A percentile compares a stretch with the other conserved stretches of the same genome.
Evolutionary conservation across 2,113 vertebrate genomes (phyloP).

Genomic region (Scytalopus superciliaris): DNA sequence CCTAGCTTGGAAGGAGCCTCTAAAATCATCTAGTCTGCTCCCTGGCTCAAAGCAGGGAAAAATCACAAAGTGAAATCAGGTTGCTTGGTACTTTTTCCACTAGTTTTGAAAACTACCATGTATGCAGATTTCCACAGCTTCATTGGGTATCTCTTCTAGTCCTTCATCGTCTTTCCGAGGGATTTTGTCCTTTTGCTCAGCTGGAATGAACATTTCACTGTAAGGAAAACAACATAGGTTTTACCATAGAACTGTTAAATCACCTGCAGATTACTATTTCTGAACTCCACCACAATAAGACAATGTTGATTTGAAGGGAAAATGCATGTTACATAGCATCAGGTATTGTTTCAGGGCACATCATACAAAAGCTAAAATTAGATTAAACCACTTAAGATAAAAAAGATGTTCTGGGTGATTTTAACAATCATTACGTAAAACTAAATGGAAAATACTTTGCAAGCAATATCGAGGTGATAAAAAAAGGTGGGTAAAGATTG

Average conservation of each 20-base stretch:
- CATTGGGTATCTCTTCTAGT: neutral
- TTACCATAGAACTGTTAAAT: neutral
- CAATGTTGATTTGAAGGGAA: neutral
- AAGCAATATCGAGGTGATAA: neutral
- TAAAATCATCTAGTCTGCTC: neutral
- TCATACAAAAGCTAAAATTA: neutral
- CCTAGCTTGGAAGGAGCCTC: neutral
- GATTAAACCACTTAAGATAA: neutral
- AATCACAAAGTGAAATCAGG: neutral
- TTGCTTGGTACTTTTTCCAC: neutral
- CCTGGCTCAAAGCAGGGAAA: neutral
- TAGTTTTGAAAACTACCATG: neutral
- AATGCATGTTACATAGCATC: neutral
- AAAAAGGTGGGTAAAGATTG: neutral
- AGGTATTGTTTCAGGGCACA: neutral
- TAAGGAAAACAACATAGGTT: neutral
- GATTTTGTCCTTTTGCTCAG: neutral
- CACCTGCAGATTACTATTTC: neutral
- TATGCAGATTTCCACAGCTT: neutral
- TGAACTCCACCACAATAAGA: neutral
- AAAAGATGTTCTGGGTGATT: neutral
- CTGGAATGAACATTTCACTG: neutral
- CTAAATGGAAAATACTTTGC: neutral
- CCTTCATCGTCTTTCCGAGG: neutral
- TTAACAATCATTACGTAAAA: neutral